phyloP scores from a whole-genome alignment of 1,140 invertebrate genomes.

The Prorops nasuta region DNA sequence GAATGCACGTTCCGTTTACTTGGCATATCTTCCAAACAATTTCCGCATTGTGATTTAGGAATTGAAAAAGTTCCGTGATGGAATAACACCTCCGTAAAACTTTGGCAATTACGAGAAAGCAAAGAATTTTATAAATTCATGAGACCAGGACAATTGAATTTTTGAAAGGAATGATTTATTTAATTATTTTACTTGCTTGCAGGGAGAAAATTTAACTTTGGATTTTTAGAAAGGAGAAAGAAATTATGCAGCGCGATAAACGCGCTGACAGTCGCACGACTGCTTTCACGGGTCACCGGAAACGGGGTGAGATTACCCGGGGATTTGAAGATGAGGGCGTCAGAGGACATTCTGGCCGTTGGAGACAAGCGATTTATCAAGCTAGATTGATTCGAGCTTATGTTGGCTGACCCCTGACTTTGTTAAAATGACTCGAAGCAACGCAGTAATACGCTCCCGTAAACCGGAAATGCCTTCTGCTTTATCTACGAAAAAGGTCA shows the following conservation, averaged over 20 bases:
- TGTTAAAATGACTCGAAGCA: too few species aligned
- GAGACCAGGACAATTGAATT: too few species aligned
- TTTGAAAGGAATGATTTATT: too few species aligned
- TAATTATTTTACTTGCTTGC: too few species aligned
- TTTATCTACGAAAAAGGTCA: too few species aligned
- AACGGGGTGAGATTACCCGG: slow-evolving; percentile 11
- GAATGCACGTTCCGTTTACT: not conserved
- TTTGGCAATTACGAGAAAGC: slow-evolving; percentile 39
- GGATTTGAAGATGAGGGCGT: slow-evolving; percentile 5
- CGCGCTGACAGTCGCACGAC: too few species aligned
- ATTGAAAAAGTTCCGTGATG: slow-evolving; percentile 37
- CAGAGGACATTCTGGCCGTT: not conserved
- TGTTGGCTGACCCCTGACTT: too few species aligned
- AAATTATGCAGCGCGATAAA: too few species aligned
- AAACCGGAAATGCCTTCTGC: too few species aligned
- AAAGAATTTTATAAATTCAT: slow-evolving; percentile 44
- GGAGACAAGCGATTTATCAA: not conserved
- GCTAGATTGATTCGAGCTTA: slow-evolving; percentile 3
- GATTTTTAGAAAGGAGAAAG: too few species aligned
- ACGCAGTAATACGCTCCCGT: too few species aligned
- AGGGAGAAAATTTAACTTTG: too few species aligned
- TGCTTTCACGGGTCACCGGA: not conserved
- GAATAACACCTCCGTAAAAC: slow-evolving; percentile 25
- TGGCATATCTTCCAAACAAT: slow-evolving; percentile 29
- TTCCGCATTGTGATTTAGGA: slow-evolving; percentile 36